phyloP scores from a whole-genome alignment of 2,888 invertebrate species.

The Acheta domesticus region DNA sequence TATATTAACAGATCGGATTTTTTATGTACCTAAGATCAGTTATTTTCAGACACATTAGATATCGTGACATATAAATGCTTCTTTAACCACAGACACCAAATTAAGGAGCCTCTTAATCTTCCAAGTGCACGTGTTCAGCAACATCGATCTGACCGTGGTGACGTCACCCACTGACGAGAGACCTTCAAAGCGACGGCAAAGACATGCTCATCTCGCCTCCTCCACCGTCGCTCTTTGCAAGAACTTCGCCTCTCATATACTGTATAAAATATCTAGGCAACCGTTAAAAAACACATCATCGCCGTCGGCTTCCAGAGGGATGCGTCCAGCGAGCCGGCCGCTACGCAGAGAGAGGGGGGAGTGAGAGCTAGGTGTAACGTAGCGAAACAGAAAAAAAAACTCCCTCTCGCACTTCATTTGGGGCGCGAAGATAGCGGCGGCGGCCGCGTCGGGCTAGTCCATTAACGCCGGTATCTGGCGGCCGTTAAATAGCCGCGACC shows the following conservation, averaged over 20 bases:
- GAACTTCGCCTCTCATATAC: neutral
- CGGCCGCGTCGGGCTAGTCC: neutral
- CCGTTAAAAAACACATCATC: neutral
- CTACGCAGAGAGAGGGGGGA: neutral
- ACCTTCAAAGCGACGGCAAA: neutral
- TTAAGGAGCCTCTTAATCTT: too few species aligned
- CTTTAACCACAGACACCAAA: too few species aligned
- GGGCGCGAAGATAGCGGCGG: neutral
- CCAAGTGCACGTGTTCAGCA: too few species aligned
- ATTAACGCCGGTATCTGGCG: slow-evolving; percentile 1
- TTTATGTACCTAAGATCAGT: too few species aligned
- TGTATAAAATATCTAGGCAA: neutral
- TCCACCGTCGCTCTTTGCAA: neutral
- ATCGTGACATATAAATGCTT: too few species aligned
- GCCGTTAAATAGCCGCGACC: neutral
- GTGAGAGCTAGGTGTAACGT: neutral
- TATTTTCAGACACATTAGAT: too few species aligned
- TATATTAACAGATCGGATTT: too few species aligned
- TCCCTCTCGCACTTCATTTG: neutral
- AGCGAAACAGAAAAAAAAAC: neutral
- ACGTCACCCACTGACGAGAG: neutral
- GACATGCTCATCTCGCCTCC: neutral
- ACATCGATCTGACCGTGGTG: too few species aligned
- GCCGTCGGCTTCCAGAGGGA: neutral
- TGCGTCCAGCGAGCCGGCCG: neutral